phyloP scores from a whole-genome alignment of 1,140 invertebrate genomes.

The Solen grandis region DNA sequence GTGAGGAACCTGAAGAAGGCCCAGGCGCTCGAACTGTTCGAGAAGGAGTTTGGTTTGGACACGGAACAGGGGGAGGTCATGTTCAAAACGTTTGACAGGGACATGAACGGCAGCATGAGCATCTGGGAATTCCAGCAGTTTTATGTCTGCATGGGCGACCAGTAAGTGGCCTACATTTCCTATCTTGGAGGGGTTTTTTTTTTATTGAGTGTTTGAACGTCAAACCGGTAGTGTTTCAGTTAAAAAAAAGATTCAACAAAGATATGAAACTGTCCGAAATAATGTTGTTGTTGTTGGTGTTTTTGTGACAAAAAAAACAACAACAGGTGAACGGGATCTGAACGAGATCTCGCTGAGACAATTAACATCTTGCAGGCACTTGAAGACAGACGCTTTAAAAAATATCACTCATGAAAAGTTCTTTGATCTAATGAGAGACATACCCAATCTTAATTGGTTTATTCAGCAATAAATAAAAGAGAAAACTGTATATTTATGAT shows the following conservation, averaged over 20 bases:
- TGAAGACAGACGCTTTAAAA: too few species aligned
- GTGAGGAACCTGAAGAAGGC: conserved; percentile 67
- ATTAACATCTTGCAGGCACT: too few species aligned
- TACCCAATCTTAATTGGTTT: too few species aligned
- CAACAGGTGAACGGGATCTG: too few species aligned
- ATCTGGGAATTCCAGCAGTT: conserved; percentile 79
- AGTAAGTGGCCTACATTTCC: conserved; percentile 61
- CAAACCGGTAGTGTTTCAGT: background rate
- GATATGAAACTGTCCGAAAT: too few species aligned
- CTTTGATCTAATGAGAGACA: too few species aligned
- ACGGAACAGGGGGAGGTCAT: conserved; percentile 69
- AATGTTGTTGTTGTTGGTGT: background rate
- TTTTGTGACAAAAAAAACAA: too few species aligned
- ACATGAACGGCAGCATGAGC: conserved; percentile 74
- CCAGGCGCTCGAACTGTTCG: conserved; percentile 69
- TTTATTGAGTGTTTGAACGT: background rate
- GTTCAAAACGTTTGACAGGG: conserved; percentile 77
- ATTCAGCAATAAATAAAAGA: too few species aligned
- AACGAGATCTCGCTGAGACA: too few species aligned
- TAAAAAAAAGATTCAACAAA: background rate
- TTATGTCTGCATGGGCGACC: conserved; percentile 67
- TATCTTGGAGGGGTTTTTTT: conserved; percentile 8
- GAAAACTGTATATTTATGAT: too few species aligned
- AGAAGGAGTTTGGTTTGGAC: conserved; percentile 71
- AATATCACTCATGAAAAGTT: too few species aligned